Evolutionary conservation across 2,888 invertebrate species (phyloP), one percentile per base, ranked within the genome.

Genomic region (Oscheius myriophilus): DNA sequence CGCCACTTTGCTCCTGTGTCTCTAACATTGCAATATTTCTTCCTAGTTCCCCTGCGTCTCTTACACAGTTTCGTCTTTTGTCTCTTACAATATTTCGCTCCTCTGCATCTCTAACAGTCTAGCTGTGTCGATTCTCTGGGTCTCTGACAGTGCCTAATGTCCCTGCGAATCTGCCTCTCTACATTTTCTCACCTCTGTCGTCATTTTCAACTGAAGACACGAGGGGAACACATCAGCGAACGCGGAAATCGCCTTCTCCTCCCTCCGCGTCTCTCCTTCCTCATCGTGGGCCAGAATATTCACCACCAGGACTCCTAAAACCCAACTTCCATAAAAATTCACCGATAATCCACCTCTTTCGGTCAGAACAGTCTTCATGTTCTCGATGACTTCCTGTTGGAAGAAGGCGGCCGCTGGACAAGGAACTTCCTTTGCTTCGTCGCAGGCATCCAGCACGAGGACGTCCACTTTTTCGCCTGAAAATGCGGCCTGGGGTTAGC

Each of bases 401-500:
- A 70, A 58, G 69, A 84, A 84, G 3, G 59, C 39, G 45, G 69
- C 55, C 2, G 74, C 72, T 11, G 84, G 84, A 42, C 84, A 84
- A 16, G 84, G 81, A 18, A 80, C 53, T n/a, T 49, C 39, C 18
- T 59, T 62, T 42, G 73, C 73, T 11, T 63, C 64, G 49, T 82
- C 79, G 63, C 84, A 84, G 14, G 83, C 84, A 69, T 84, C 84
- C 16, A 84, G 33, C 18, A 83, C 70, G 25, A 84, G 59, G 9
- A 80, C 81, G 53, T 84, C 79, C 67, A 74, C 78, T 25, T 59
- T 72, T 6, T 72, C 51, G 9, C 72, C 83, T 78, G 54, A 52
- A 65, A 46, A n/a, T 16, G n/a, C n/a, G n/a, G n/a, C n/a, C 33
- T 33, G 9, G 3, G 33, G 3, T 33, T 33, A 6, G 9, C 3